phyloP scores from a whole-genome alignment of 1,140 invertebrate species.

The Drosophila chauvacae region DNA sequence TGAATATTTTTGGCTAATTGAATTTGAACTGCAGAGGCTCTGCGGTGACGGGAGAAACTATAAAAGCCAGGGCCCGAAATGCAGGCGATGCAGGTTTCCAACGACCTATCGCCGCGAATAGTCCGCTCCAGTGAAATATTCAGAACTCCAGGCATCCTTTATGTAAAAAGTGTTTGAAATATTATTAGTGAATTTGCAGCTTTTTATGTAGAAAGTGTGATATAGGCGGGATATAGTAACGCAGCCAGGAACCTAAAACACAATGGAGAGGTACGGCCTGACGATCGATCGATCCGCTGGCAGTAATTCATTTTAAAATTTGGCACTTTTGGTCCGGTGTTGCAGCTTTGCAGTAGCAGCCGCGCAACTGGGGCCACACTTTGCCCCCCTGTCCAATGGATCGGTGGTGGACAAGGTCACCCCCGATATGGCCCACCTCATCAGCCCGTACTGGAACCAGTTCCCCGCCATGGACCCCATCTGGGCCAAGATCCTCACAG shows the following conservation, averaged over 20 bases:
- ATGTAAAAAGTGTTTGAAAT: slow-evolving; percentile 78
- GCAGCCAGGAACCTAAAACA: slow-evolving; percentile 34
- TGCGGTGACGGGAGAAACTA: slow-evolving; percentile 47
- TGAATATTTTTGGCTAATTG: slow-evolving; percentile 74
- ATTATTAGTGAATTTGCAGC: slow-evolving; percentile 66
- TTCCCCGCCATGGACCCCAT: slow-evolving; percentile 91
- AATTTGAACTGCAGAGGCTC: slow-evolving; percentile 49
- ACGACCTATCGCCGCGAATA: slow-evolving; percentile 81
- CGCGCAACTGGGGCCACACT: slow-evolving; percentile 75
- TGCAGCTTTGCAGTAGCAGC: slow-evolving; percentile 69
- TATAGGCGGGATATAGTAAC: slow-evolving; percentile 71
- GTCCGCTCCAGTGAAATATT: slow-evolving; percentile 82
- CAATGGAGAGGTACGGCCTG: slow-evolving; percentile 74
- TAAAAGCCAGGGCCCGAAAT: slow-evolving; percentile 57
- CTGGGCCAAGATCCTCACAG: slow-evolving; percentile 86
- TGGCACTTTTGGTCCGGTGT: slow-evolving; percentile 11
- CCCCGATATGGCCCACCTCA: slow-evolving; percentile 89
- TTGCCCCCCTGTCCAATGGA: slow-evolving; percentile 82
- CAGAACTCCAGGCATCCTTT: slow-evolving; percentile 57
- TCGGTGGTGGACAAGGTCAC: slow-evolving; percentile 85
- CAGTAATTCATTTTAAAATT: neutral
- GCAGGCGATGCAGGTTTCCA: slow-evolving; percentile 68
- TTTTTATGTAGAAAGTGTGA: slow-evolving; percentile 72
- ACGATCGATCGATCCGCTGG: neutral
- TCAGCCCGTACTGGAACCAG: slow-evolving; percentile 90